Conservation (phyloP, 2,888 invertebrate species). For the Parascotia fuliginaria region DNA sequence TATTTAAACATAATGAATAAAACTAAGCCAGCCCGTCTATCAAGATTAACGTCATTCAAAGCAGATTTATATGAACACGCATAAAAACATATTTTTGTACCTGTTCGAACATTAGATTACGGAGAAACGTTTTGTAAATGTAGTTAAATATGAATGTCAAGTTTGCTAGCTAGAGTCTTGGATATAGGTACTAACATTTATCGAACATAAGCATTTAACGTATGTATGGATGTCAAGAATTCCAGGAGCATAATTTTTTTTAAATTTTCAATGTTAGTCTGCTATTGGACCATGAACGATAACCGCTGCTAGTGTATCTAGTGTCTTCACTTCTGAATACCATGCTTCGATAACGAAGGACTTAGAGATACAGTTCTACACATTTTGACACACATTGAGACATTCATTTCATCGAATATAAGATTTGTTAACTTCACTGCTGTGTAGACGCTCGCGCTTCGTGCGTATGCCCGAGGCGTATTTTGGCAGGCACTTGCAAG, state of each 20-base stretch:
- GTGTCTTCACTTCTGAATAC: too few species aligned
- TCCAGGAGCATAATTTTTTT: too few species aligned
- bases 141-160: constrained; percentile 28
- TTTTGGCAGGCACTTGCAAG: constrained; percentile 12
- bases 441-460: too few species aligned
- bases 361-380: too few species aligned
- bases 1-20: constrained; percentile 41
- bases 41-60: constrained; percentile 49
- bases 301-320: too few species aligned
- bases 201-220: not conserved
- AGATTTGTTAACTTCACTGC: too few species aligned
- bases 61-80: constrained; percentile 45
- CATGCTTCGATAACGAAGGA: too few species aligned
- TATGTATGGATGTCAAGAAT: too few species aligned
- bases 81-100: constrained; percentile 47
- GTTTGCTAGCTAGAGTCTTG: constrained; percentile 23
- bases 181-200: not conserved
- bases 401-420: too few species aligned
- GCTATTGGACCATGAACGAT: too few species aligned
- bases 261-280: too few species aligned
- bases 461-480: not conserved
- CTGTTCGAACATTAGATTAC: constrained; percentile 36
- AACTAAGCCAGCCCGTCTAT: constrained; percentile 45
- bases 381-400: too few species aligned
- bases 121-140: constrained; percentile 35